A percentile compares a stretch with the other conserved stretches of the same genome.
These are phyloP conservation scores for Acleris cristana DNA, from an alignment of 2,888 invertebrate genomes.

Conservation along the genomic window DNA sequence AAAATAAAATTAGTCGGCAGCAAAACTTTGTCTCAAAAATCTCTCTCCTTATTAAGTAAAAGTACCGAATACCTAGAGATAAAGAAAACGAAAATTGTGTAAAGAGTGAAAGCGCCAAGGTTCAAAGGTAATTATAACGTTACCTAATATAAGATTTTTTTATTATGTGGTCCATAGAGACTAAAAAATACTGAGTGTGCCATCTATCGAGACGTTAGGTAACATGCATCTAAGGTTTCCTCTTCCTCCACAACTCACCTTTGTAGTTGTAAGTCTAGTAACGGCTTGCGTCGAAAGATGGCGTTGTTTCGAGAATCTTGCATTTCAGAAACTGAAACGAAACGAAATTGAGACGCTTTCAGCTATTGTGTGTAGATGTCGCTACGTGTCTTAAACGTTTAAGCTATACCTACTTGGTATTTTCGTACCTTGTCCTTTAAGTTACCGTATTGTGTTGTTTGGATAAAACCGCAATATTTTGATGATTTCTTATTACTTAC, in stretches of 20 bases:
- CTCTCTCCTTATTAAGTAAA: too few relatives aligned
- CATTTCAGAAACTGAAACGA: background rate
- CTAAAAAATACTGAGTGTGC: background rate
- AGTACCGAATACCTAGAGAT: too few relatives aligned
- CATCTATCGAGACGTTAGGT: background rate
- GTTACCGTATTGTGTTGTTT: background rate
- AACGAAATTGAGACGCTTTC: conserved; percentile 2
- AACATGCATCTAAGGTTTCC: background rate
- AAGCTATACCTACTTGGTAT: too few relatives aligned
- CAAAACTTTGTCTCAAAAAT: too few relatives aligned
- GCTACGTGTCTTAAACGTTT: background rate
- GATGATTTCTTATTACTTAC: too few relatives aligned
- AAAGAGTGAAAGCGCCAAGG: too few relatives aligned
- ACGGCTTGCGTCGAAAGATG: background rate
- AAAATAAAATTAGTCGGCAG: too few relatives aligned
- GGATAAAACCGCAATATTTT: background rate
- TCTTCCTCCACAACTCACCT: background rate
- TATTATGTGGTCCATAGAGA: background rate
- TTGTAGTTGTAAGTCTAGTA: background rate
- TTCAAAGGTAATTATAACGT: too few relatives aligned
- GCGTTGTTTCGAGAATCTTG: background rate
- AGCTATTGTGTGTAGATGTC: conserved; percentile 15
- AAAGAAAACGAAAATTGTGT: too few relatives aligned
- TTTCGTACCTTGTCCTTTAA: too few relatives aligned
- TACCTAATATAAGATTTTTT: too few relatives aligned